A percentile compares a stretch with the other conserved stretches of the same genome.
Conservation (phyloP, 2,797 vertebrate species). For the Pangasius macronema region DNA sequence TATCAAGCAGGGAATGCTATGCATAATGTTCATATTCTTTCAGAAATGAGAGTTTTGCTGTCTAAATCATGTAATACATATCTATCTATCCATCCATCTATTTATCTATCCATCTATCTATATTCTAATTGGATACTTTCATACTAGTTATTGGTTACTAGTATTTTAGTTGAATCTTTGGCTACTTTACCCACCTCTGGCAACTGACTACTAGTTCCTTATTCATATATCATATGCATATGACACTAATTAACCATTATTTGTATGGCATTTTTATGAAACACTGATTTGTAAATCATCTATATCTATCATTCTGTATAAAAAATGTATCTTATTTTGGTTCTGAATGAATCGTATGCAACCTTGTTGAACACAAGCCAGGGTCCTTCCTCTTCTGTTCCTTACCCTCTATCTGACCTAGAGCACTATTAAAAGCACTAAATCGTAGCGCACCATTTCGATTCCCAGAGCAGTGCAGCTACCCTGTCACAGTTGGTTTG, state of each 20-base stretch:
- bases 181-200: neutral
- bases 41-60: neutral
- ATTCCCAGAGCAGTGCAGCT: conserved; percentile 19
- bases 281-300: neutral
- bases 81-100: too few species aligned
- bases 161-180: neutral
- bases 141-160: neutral
- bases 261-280: neutral
- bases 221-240: neutral
- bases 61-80: neutral
- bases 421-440: neutral
- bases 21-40: neutral
- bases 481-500: conserved; percentile 15
- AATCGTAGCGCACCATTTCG: neutral
- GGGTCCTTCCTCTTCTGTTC: neutral
- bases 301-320: neutral
- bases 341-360: neutral
- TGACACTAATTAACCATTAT: neutral
- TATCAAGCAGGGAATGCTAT: neutral
- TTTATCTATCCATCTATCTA: too few species aligned
- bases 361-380: neutral
- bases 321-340: neutral
- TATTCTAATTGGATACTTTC: neutral
- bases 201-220: neutral
- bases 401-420: conserved; percentile 23